Percentiles rank a stretch among this genome's conserved stretches.
Evolutionary conservation across 2,888 invertebrate species (phyloP).

Genomic region (Drosophila mimica): DNA sequence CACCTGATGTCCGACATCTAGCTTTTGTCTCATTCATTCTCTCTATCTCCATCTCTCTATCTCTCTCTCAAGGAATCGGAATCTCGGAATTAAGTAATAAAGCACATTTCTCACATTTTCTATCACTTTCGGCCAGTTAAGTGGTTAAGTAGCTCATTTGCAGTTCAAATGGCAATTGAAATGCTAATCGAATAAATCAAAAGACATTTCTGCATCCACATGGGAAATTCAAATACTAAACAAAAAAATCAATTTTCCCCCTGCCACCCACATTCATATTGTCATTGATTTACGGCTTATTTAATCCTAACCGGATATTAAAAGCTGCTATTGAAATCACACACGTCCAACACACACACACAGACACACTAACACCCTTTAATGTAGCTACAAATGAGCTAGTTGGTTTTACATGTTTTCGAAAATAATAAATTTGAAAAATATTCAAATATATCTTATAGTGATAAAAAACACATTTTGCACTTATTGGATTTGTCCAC

Average conservation of each 20-base stretch:
- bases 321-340: constrained; percentile 4
- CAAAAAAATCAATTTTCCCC: not conserved
- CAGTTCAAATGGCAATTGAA: not conserved
- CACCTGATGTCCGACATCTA: not conserved
- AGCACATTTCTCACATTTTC: not conserved
- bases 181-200: constrained; percentile 29
- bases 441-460: not conserved
- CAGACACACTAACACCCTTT: not conserved
- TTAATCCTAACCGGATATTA: constrained; percentile 31
- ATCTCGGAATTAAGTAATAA: constrained; percentile 6
- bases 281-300: constrained; percentile 29
- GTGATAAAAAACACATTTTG: not conserved
- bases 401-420: not conserved
- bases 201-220: constrained; percentile 4
- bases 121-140: constrained; percentile 17
- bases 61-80: constrained; percentile 6
- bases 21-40: not conserved
- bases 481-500: not conserved
- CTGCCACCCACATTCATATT: not conserved
- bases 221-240: not conserved
- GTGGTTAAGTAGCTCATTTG: constrained; percentile 12
- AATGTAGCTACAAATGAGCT: not conserved
- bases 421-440: not conserved
- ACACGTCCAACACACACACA: not conserved
- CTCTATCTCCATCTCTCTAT: no score